Percentiles rank a stretch among this genome's conserved stretches.
Evolutionary conservation across 2,888 invertebrate genomes (phyloP).

Genomic region (Notodonta ziczac): DNA sequence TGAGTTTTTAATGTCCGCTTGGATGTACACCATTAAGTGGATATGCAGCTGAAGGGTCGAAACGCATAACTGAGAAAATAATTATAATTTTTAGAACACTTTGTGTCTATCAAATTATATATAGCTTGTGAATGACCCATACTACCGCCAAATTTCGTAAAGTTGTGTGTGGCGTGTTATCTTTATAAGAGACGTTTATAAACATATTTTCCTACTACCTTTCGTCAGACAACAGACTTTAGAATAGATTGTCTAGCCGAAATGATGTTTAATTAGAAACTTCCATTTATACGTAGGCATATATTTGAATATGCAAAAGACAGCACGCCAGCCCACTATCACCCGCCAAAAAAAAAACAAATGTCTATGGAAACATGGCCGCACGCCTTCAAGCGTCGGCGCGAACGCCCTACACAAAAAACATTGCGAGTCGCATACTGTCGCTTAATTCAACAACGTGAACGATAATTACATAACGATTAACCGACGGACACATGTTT

Average conservation of each 20-base stretch:
- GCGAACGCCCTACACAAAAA: conserved; percentile 53
- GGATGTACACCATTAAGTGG: background rate
- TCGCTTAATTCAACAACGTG: conserved; percentile 42
- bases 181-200: background rate
- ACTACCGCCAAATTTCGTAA: background rate
- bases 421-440: conserved; percentile 38
- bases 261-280: too few species aligned
- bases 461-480: conserved; percentile 31
- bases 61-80: background rate
- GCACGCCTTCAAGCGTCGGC: conserved; percentile 75
- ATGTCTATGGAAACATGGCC: conserved; percentile 57
- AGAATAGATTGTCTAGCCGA: too few species aligned
- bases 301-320: background rate
- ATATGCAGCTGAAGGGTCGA: conserved; percentile 1
- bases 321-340: conserved; percentile 20
- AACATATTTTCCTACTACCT: too few species aligned
- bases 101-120: background rate
- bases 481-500: conserved; percentile 18
- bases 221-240: too few species aligned
- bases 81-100: background rate
- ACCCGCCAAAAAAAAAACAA: conserved; percentile 23
- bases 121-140: background rate
- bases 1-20: background rate
- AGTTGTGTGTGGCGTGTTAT: background rate
- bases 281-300: too few species aligned